A percentile compares a stretch with the other conserved stretches of the same genome.
Evolutionary conservation across 2,113 vertebrate genomes (phyloP).

Genomic region (Scartelaos histophorus): DNA sequence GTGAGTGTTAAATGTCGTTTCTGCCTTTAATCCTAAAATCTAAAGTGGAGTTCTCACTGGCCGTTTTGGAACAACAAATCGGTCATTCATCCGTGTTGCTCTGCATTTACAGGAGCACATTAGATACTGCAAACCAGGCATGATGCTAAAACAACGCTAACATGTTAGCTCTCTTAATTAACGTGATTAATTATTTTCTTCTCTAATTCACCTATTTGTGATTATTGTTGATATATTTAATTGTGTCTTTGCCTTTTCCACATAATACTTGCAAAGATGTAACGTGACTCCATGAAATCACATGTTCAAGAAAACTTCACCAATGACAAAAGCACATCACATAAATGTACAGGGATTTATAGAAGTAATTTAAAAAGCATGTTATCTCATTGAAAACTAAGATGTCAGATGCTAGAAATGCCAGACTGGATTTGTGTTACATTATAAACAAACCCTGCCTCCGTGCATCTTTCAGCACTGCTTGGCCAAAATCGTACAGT

Average conservation of each 20-base stretch:
- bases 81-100: neutral
- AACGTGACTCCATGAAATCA: neutral
- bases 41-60: rapidly evolving
- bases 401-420: neutral
- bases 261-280: neutral
- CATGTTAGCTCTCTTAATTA: conserved; percentile 24
- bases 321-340: neutral
- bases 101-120: neutral
- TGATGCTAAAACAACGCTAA: conserved; percentile 52
- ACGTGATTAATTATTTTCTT: neutral
- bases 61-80: neutral
- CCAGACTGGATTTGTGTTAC: neutral
- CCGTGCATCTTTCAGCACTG: neutral
- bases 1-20: conserved; percentile 35
- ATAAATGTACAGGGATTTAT: neutral
- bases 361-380: neutral
- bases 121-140: neutral
- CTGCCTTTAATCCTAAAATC: neutral
- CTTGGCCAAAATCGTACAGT: neutral
- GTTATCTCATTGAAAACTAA: neutral
- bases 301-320: neutral
- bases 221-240: neutral
- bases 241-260: neutral
- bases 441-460: neutral
- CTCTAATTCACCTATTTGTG: neutral